phyloP scores from a whole-genome alignment of 2,888 invertebrate genomes.

The Ditylenchus weischeri region DNA sequence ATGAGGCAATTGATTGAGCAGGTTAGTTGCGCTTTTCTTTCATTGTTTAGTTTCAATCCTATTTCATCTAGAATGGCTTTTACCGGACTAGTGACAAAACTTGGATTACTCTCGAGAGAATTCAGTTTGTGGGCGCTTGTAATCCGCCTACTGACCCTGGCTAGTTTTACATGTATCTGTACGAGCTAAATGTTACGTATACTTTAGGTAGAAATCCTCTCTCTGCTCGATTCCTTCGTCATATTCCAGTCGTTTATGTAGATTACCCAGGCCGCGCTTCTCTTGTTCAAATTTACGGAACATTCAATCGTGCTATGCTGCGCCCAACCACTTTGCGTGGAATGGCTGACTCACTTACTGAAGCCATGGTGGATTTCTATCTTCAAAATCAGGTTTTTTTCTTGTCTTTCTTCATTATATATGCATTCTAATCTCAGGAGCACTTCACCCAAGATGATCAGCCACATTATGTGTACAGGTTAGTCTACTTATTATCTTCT shows the following conservation, averaged over 20 bases:
- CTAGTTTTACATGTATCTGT: too few relatives aligned
- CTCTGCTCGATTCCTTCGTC: constrained; percentile 67
- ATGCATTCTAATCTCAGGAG: constrained; percentile 65
- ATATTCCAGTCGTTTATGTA: constrained; percentile 97
- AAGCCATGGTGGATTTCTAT: constrained; percentile 98
- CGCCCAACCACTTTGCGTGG: constrained; percentile 85
- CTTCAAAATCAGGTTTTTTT: constrained; percentile 75
- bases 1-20: constrained; percentile 90
- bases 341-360: constrained; percentile 91
- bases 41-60: not conserved
- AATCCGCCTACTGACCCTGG: constrained; percentile 99
- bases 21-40: constrained; percentile 23
- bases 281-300: constrained; percentile 88
- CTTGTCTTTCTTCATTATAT: constrained; percentile 14
- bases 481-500: too few relatives aligned
- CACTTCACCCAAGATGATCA: constrained; percentile 99
- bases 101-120: constrained; percentile 93
- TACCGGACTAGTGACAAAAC: constrained; percentile 86
- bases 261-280: constrained; percentile 98
- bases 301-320: constrained; percentile 96
- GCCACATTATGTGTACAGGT: constrained; percentile 89
- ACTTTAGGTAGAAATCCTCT: constrained; percentile 62
- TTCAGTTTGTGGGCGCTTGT: constrained; percentile 98
- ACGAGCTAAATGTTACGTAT: too few relatives aligned
- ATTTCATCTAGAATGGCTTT: constrained; percentile 66